A percentile compares a stretch with the other conserved stretches of the same genome.
Conservation (phyloP, 2,888 invertebrate genomes). For the Thyatira batis region DNA sequence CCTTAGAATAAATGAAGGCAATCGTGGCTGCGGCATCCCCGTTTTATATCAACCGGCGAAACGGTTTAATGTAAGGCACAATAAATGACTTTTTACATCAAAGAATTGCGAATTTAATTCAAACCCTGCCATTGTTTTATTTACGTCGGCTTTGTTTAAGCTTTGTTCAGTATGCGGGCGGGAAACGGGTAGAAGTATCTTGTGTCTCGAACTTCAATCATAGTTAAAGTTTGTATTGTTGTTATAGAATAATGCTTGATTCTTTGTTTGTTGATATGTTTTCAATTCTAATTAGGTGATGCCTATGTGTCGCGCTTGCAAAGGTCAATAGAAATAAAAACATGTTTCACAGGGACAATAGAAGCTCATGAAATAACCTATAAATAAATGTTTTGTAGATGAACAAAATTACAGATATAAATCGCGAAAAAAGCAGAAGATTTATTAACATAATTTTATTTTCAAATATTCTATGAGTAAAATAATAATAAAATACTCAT, state of each 20-base stretch:
- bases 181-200: neutral
- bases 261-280: too few species aligned
- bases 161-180: constrained; percentile 23
- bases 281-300: too few species aligned
- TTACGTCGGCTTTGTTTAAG: constrained; percentile 24
- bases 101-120: constrained; percentile 35
- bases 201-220: neutral
- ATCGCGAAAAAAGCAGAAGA: too few species aligned
- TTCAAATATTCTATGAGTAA: too few species aligned
- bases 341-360: too few species aligned
- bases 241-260: neutral
- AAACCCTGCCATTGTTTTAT: constrained; percentile 19
- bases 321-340: too few species aligned
- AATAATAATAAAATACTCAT: neutral
- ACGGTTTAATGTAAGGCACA: constrained; percentile 38
- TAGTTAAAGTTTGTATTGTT: neutral
- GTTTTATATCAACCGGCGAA: constrained; percentile 36
- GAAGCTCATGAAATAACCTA: too few species aligned
- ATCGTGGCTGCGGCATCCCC: constrained; percentile 34
- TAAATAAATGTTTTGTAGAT: too few species aligned
- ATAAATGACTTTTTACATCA: constrained; percentile 43
- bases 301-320: too few species aligned
- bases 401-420: too few species aligned
- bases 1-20: constrained; percentile 51
- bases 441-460: too few species aligned